Base-by-base conservation (phyloP, 2,797 vertebrate species). In the Pseudochirops cupreus region DNA sequence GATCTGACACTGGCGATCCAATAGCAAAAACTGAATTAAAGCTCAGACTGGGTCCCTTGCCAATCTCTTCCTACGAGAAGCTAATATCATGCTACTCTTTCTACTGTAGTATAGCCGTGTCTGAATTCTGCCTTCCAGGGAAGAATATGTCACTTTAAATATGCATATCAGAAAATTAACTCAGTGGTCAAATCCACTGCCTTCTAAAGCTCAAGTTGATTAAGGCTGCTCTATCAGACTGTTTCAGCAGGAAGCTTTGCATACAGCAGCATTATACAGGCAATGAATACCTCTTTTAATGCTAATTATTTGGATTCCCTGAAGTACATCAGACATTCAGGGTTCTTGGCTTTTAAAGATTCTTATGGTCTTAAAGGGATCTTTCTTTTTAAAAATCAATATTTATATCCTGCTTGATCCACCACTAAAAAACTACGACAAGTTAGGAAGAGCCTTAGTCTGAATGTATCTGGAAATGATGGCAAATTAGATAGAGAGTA, bases 281-380 rank as follows among this genome's bases (percentile, higher is more conserved):
- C 12, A 21, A 92, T 54, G 50, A 94, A n/a, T 91, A 94, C 82
- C 90, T 50, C 74, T 87, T 91, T 56, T 57, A 92, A 62, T 55
- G 59, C 59, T 91, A 59, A 67, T 93, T 31, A 91, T 56, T 94
- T 95, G 62, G 14, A 91, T 39, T 91, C 87, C 53, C 92, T 54
- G 62, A 29, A 91, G 53, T 54, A 89, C 24, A 55, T 57, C 24
- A 95, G 46, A n/a, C 74, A 91, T 93, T 93, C 87, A 93, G 29
- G 46, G 46, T n/a, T 93, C 52, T 91, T 67, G 46, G 29, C 53
- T 97, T 95, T 96, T 90, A 93, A 91, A 91, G 62, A 55, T 93
- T 89, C 56, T 31, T 39, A 39, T 67, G 29, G 21, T 9, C 74
- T 92, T 53, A 82, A 28, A n/a, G 90, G 55, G 46, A 21, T 90